Base-by-base conservation (phyloP, 2,888 invertebrate genomes). In the Clostera curtula region DNA sequence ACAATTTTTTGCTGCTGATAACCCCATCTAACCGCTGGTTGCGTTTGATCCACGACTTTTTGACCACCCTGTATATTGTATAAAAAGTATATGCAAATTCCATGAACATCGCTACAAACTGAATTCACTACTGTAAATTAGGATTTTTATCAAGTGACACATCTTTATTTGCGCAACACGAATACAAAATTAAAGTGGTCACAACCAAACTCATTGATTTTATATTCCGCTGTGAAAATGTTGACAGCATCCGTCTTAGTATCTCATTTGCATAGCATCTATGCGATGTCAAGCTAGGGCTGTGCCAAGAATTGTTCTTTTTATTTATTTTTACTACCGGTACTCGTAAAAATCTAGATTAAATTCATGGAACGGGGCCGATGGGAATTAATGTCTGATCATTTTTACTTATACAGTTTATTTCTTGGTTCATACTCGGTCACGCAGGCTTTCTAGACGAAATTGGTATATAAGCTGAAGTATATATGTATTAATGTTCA, bases 241-340 rank as follows among this genome's bases (percentile, higher is more conserved):
- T 53, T 67, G 67, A 71, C 63, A 52, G 58, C 52, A 53, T 56
- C 56, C 56, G 57, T 64, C 64, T 50, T 44, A 40, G 34, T 24
- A 30, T 33, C 36, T 44, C 49, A 67, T 70, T 70, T 64, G 63
- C 67, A 72, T 71, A 57, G 57, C 55, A 56, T 53, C 51, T 52
- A 52, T 45, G 57, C n/a, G 53, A 55, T 49, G 41, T 54, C 29
- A 21, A 19, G 27, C 28, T 52, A 73, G 73, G 73, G 73, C 65
- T 40, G 52, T 30, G 34, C 36, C 34, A 34, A 31, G 9, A 40
- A 35, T 28, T 43, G 43, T 38, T 34, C 41, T 43, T 21, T 35
- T 24, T 31, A 25, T 27, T 27, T 16, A 30, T 25, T 41, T 47
- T 35, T 36, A 32, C 33, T 46, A 37, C 34, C 31, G 27, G 25